A percentile compares a stretch with the other conserved stretches of the same genome.
These are phyloP conservation scores for Butorides virescens DNA, from an alignment of 2,113 vertebrate species.

Conservation along the genomic window DNA sequence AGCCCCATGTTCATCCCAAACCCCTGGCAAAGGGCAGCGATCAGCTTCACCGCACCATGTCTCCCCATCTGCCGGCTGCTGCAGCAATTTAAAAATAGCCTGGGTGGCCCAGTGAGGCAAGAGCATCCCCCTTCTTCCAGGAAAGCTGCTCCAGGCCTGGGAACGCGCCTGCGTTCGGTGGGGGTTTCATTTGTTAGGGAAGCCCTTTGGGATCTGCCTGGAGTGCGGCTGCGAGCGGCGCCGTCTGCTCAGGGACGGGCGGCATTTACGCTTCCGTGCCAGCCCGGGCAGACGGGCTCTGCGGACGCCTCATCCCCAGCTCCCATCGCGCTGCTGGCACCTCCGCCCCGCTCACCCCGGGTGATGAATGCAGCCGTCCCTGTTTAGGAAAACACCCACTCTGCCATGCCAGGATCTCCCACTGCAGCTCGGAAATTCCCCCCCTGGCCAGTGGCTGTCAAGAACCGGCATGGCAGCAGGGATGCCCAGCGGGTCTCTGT, in stretches of 20 bases:
- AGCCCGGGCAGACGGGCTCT: not conserved
- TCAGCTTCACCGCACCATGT: not conserved
- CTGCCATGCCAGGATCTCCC: not conserved
- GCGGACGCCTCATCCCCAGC: fast-evolving
- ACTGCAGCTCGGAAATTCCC: not conserved
- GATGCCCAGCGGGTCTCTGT: too few species aligned
- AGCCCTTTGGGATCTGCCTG: not conserved
- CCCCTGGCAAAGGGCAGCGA: not conserved
- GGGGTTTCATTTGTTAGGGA: not conserved
- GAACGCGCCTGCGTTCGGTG: fast-evolving
- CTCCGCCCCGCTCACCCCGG: not conserved
- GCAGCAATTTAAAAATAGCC: not conserved
- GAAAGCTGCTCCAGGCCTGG: not conserved
- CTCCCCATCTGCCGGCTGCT: not conserved
- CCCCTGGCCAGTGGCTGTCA: fast-evolving
- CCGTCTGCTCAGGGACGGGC: not conserved
- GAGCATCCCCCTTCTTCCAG: conserved; percentile 1
- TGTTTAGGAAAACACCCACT: not conserved
- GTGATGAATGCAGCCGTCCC: not conserved
- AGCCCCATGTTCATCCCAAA: fast-evolving
- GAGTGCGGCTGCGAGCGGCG: not conserved
- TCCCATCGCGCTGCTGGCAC: fast-evolving
- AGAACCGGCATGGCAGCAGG: fast-evolving
- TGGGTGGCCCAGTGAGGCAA: not conserved
- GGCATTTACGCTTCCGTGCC: not conserved